phyloP scores from a whole-genome alignment of 2,797 vertebrate genomes.

The Agapornis canus region DNA sequence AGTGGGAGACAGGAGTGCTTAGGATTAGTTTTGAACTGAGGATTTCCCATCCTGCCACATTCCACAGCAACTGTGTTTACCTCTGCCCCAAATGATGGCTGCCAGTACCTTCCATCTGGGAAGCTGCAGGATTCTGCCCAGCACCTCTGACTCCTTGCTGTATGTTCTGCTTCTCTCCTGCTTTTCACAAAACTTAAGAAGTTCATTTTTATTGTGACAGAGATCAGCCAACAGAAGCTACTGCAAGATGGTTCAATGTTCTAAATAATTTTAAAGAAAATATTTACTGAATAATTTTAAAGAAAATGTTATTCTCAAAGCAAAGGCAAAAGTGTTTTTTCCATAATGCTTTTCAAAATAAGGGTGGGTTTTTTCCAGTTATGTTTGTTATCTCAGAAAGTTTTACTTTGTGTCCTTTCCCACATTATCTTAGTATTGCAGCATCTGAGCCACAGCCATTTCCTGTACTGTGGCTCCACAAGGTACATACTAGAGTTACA shows the following conservation, averaged over 20 bases:
- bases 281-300: neutral
- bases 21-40: neutral
- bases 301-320: neutral
- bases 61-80: neutral
- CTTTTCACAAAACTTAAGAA: neutral
- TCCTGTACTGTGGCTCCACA: neutral
- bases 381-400: neutral
- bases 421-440: neutral
- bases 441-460: neutral
- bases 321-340: neutral
- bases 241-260: neutral
- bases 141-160: neutral
- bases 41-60: neutral
- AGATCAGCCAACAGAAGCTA: neutral
- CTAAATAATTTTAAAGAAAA: neutral
- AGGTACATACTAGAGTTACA: neutral
- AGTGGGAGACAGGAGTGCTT: neutral
- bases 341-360: neutral
- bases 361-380: neutral
- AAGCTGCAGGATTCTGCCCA: neutral
- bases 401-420: neutral
- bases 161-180: neutral
- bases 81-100: neutral
- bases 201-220: neutral
- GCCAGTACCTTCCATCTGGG: neutral